Evolutionary conservation across 2,888 invertebrate species (phyloP).

Genomic region (Acleris laterana): DNA sequence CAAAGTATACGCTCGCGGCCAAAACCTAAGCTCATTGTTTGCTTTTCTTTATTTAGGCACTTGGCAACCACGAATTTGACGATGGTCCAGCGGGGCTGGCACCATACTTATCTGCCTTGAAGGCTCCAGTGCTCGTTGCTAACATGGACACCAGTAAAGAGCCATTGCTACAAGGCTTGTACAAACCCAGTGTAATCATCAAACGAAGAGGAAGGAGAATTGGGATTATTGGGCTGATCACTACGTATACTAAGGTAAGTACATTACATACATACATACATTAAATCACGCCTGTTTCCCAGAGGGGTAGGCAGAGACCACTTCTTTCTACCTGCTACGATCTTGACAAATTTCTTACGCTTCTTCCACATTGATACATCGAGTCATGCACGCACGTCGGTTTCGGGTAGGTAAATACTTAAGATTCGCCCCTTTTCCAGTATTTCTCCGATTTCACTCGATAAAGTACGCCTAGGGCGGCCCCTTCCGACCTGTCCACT

Average conservation of each 20-base stretch:
- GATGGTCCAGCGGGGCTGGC: conserved; percentile 88
- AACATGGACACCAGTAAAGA: conserved; percentile 90
- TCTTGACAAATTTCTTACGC: too few relatives aligned
- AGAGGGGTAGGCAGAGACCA: too few relatives aligned
- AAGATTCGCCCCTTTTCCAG: too few relatives aligned
- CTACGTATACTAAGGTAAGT: conserved; percentile 86
- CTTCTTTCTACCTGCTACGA: too few relatives aligned
- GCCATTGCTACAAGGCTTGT: conserved; percentile 86
- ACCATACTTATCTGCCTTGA: conserved; percentile 87
- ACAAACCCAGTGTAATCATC: conserved; percentile 86
- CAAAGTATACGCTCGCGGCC: background rate
- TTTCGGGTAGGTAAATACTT: too few relatives aligned
- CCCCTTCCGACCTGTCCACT: too few relatives aligned
- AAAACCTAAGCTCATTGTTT: background rate
- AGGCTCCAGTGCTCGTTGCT: conserved; percentile 88
- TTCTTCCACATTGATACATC: too few relatives aligned
- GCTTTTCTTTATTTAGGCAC: conserved; percentile 85
- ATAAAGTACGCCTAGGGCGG: too few relatives aligned
- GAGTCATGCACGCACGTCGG: too few relatives aligned
- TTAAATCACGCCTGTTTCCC: too few relatives aligned
- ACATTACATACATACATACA: too few relatives aligned
- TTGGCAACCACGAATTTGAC: conserved; percentile 96
- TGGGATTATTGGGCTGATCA: conserved; percentile 91
- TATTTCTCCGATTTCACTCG: too few relatives aligned
- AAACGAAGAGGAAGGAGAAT: conserved; percentile 87